phyloP scores from a whole-genome alignment of 2,888 invertebrate species.

The Brachynemurus nebulosus region DNA sequence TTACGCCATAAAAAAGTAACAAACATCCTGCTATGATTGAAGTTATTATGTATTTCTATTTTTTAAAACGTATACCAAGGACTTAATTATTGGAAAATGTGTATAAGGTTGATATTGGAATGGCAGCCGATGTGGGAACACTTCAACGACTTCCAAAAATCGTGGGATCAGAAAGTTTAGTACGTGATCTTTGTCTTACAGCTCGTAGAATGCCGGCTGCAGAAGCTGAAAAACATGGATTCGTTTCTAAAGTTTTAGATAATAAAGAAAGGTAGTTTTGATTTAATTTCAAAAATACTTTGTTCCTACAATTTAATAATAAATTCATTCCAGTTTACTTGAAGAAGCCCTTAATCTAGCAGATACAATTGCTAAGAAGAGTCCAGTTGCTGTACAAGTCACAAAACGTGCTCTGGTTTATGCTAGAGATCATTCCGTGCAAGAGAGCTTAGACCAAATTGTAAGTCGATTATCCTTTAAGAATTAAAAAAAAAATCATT shows the following conservation, averaged over 20 bases:
- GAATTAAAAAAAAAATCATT: constrained; percentile 24
- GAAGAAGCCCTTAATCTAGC: constrained; percentile 60
- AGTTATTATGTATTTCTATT: too few species aligned
- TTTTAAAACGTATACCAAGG: too few species aligned
- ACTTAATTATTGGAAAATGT: too few species aligned
- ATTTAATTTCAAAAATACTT: neutral
- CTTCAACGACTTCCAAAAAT: constrained; percentile 86
- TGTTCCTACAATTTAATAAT: neutral
- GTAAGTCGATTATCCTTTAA: constrained; percentile 47
- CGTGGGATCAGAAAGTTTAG: constrained; percentile 75
- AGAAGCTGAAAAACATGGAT: constrained; percentile 69
- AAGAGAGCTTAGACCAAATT: constrained; percentile 81
- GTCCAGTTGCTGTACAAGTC: constrained; percentile 89
- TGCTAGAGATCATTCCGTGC: constrained; percentile 74
- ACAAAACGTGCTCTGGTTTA: constrained; percentile 75
- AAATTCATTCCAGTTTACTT: constrained; percentile 49
- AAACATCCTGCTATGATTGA: too few species aligned
- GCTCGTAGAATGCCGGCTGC: constrained; percentile 64
- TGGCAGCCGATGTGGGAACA: constrained; percentile 93
- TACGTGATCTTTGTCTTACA: constrained; percentile 77
- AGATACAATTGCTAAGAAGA: constrained; percentile 66
- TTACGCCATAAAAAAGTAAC: too few species aligned
- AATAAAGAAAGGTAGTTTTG: constrained; percentile 47
- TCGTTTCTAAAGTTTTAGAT: constrained; percentile 64
- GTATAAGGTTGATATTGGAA: constrained; percentile 54